Evolutionary conservation across 2,888 invertebrate genomes (phyloP).

Genomic region (Nomada goodeniana): DNA sequence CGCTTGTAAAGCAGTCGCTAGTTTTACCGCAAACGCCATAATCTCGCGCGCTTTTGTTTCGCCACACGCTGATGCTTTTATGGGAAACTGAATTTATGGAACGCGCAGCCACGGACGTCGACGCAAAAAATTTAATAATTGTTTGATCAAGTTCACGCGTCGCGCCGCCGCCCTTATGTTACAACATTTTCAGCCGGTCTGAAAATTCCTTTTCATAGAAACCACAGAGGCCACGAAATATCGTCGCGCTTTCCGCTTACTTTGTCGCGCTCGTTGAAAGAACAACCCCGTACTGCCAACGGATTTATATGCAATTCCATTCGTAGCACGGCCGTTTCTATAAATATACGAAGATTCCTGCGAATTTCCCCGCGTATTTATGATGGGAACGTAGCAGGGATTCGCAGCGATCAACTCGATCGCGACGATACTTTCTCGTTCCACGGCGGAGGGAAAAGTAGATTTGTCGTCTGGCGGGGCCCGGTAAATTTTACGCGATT

Average conservation of each 20-base stretch:
- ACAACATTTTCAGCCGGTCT: background rate
- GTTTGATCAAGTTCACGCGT: slow-evolving; percentile 27
- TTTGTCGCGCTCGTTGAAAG: slow-evolving; percentile 37
- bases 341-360: slow-evolving; percentile 55
- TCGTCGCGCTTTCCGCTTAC: background rate
- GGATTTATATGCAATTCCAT: slow-evolving; percentile 59
- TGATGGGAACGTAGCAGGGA: slow-evolving; percentile 58
- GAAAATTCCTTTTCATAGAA: background rate
- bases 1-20: too few species aligned
- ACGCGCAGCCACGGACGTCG: too few species aligned
- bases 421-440: slow-evolving; percentile 38
- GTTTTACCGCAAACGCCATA: background rate
- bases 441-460: slow-evolving; percentile 37
- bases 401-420: slow-evolving; percentile 55
- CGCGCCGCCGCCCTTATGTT: background rate
- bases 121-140: slow-evolving; percentile 37
- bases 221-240: background rate
- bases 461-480: slow-evolving; percentile 58
- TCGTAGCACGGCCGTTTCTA: slow-evolving; percentile 51
- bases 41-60: background rate
- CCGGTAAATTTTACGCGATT: slow-evolving; percentile 56
- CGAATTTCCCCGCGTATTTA: slow-evolving; percentile 60
- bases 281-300: slow-evolving; percentile 22
- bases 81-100: slow-evolving; percentile 30
- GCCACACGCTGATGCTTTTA: slow-evolving; percentile 9